A percentile compares a stretch with the other conserved stretches of the same genome.
These are phyloP conservation scores for Drosophila mayri DNA, from an alignment of 1,140 invertebrate genomes.

Conservation along the genomic window DNA sequence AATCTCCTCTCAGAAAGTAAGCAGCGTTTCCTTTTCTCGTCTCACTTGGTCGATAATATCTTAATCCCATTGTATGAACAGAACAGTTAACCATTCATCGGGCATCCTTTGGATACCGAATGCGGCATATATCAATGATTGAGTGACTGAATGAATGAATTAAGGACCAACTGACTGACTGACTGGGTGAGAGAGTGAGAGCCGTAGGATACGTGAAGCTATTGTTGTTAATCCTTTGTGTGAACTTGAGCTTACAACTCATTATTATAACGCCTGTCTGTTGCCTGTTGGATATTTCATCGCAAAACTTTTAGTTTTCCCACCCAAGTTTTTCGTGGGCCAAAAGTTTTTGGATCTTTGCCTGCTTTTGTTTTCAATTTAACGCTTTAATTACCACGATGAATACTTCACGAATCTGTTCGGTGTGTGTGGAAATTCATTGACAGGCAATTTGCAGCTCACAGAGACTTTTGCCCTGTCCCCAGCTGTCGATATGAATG, in stretches of 20 bases:
- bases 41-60: slow-evolving; percentile 48
- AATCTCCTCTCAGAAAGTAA: slow-evolving; percentile 5
- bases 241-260: slow-evolving; percentile 79
- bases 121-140: slow-evolving; percentile 39
- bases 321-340: slow-evolving; percentile 47
- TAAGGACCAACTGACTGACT: background rate
- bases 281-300: slow-evolving; percentile 20
- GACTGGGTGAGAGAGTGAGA: background rate
- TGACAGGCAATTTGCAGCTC: slow-evolving; percentile 40
- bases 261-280: slow-evolving; percentile 68
- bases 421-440: slow-evolving; percentile 64
- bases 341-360: slow-evolving; percentile 47
- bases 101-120: slow-evolving; percentile 41
- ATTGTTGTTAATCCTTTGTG: slow-evolving; percentile 81
- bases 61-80: slow-evolving; percentile 39
- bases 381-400: slow-evolving; percentile 78
- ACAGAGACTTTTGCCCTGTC: slow-evolving; percentile 1
- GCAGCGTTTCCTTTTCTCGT: slow-evolving; percentile 30
- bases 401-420: slow-evolving; percentile 32
- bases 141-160: slow-evolving; percentile 22
- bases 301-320: slow-evolving; percentile 57
- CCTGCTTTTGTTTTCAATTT: slow-evolving; percentile 75
- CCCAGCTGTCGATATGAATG: background rate
- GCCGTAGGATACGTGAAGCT: slow-evolving; percentile 33
- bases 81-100: slow-evolving; percentile 37